Evolutionary conservation across 2,888 invertebrate species (phyloP).

Genomic region (Eupelmus urozonus): DNA sequence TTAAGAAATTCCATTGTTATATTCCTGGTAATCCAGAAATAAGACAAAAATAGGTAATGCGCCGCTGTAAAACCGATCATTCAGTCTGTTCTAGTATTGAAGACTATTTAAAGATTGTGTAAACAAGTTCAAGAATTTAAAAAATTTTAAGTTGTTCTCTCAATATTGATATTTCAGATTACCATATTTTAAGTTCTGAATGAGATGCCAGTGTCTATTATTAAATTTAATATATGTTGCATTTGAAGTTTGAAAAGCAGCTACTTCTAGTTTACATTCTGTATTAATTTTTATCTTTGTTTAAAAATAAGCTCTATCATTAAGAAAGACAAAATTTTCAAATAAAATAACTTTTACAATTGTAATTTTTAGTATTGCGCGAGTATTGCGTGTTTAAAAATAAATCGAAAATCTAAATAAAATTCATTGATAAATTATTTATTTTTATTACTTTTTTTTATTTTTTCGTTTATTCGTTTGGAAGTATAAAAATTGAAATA

Average conservation of each 20-base stretch:
- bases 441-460: too few relatives aligned
- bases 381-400: too few relatives aligned
- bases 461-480: too few relatives aligned
- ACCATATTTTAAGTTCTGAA: background rate
- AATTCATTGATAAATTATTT: too few relatives aligned
- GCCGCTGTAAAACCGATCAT: slow-evolving; percentile 16
- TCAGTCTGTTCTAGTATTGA: slow-evolving; percentile 5
- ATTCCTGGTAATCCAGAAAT: slow-evolving; percentile 9
- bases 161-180: slow-evolving; percentile 20
- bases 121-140: slow-evolving; percentile 27
- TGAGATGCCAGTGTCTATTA: background rate
- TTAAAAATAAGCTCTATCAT: too few relatives aligned
- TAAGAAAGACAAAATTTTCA: too few relatives aligned
- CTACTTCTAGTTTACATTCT: background rate
- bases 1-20: slow-evolving; percentile 1
- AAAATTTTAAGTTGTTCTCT: background rate
- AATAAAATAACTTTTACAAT: too few relatives aligned
- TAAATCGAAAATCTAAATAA: too few relatives aligned
- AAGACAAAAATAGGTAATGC: slow-evolving; percentile 33
- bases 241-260: background rate
- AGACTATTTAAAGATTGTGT: slow-evolving; percentile 40
- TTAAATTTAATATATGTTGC: background rate
- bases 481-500: too few relatives aligned
- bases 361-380: too few relatives aligned
- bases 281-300: too few relatives aligned